These are phyloP conservation scores for Ramazzottius varieornatus DNA, from an alignment of 2,888 invertebrate genomes.

Conservation along the genomic window DNA sequence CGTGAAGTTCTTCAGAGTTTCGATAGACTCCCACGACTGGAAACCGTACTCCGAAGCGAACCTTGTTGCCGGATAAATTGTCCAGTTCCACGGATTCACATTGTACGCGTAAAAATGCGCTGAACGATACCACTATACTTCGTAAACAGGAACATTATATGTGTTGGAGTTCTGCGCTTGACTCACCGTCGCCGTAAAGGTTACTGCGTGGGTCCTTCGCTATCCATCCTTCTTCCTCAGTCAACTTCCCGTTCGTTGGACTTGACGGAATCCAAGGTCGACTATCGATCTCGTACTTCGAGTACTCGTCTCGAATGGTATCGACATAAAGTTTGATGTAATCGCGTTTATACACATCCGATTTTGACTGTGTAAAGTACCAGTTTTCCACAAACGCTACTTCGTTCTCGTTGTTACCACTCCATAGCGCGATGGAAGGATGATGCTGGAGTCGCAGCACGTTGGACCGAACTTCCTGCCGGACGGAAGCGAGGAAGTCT, in stretches of 20 bases:
- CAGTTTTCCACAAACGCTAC: slow-evolving; percentile 54
- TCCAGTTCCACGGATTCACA: slow-evolving; percentile 49
- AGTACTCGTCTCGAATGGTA: slow-evolving; percentile 34
- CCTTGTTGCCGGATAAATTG: slow-evolving; percentile 47
- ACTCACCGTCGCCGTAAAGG: slow-evolving; percentile 56
- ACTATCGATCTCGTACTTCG: slow-evolving; percentile 35
- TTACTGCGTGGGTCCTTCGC: slow-evolving; percentile 46
- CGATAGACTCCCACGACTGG: slow-evolving; percentile 54
- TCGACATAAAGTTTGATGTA: slow-evolving; percentile 57
- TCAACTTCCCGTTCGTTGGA: slow-evolving; percentile 56
- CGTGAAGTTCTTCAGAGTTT: slow-evolving; percentile 35
- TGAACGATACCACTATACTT: background rate
- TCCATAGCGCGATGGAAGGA: slow-evolving; percentile 60
- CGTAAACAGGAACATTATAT: too few species aligned
- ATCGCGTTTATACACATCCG: slow-evolving; percentile 37
- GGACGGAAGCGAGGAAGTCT: slow-evolving; percentile 44
- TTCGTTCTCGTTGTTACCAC: slow-evolving; percentile 92
- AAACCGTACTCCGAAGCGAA: slow-evolving; percentile 89
- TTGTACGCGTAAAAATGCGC: slow-evolving; percentile 62
- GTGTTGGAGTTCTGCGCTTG: too few species aligned
- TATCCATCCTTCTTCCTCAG: slow-evolving; percentile 46
- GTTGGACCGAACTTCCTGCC: slow-evolving; percentile 35
- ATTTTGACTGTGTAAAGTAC: slow-evolving; percentile 30
- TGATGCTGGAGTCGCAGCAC: slow-evolving; percentile 49
- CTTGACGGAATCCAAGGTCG: slow-evolving; percentile 56